Base-by-base conservation (phyloP, 2,797 vertebrate species). In the Sebastes kiyomatsui region DNA sequence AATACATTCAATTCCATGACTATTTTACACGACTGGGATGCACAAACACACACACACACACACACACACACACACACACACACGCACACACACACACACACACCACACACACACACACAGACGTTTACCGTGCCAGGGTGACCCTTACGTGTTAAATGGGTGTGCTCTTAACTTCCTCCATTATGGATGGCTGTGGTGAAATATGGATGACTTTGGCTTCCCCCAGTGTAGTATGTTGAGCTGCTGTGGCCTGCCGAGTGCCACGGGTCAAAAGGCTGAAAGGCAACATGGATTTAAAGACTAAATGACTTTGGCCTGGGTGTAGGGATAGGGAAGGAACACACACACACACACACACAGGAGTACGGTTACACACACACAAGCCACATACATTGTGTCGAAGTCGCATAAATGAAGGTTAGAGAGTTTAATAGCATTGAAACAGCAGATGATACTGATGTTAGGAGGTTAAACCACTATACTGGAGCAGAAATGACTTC, bases 101-200 rank as follows among this genome's bases (percentile, higher is more conserved):
- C 33, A 35, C 25, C 22, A 56, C 59, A 59, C 35, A 35, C 33
- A 35, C 27, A 27, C 22, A 56, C 59, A 59, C 3, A 32, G 2
- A n/a, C 66, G 59, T n/a, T 73, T 62, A 23, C 22, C 5, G 2
- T 61, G 70, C 59, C 16, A 52, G 62, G 14, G 3, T 76, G 83
- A 65, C 55, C 42, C 54, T 67, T 54, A 61, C 71, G 65, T 87
- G 68, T 69, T 75, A 58, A 83, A 82, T 59, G 62, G 49, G 27
- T 65, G 25, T 13, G 4, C 14, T 77, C 27, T 23, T 42, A 67
- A 68, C 54, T 35, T 60, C 33, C 49, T 87, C 28, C 13, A 81
- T 87, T 85, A 89, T 80, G 27, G 72, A 82, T 77, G 56, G 59
- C 23, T 35, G 59, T 25, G 49, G 67, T 90, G 67, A 85, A 82